Evolutionary conservation across 2,888 invertebrate genomes (phyloP).

Genomic region (Tetragonisca angustula): DNA sequence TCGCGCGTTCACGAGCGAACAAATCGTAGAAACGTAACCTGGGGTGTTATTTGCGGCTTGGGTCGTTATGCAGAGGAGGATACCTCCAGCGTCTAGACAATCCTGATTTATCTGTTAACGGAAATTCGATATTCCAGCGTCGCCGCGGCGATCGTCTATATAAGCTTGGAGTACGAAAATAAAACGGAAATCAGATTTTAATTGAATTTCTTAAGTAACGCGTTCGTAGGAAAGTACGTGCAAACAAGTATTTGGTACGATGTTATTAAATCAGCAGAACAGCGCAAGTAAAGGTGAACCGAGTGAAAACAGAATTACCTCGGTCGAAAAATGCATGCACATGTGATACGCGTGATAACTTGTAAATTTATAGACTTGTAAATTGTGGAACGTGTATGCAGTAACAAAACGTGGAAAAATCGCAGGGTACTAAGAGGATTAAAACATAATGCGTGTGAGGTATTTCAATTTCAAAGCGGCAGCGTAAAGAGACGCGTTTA

Average conservation of each 20-base stretch:
- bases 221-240: not conserved
- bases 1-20: conserved; percentile 40
- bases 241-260: not conserved
- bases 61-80: not conserved
- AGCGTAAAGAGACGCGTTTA: not conserved
- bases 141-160: too few species aligned
- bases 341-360: not conserved
- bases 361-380: not conserved
- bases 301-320: not conserved
- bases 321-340: not conserved
- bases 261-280: not conserved
- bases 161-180: not conserved
- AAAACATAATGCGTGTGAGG: not conserved
- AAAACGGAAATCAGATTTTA: not conserved
- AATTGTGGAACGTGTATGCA: too few species aligned
- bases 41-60: conserved; percentile 30
- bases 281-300: not conserved
- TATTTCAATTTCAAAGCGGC: not conserved
- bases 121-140: not conserved
- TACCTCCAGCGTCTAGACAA: not conserved
- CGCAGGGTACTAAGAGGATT: too few species aligned
- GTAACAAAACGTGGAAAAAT: too few species aligned
- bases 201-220: not conserved
- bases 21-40: conserved; percentile 40
- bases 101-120: not conserved